Percentiles rank a stretch among this genome's conserved stretches.
phyloP scores from a whole-genome alignment of 1,140 invertebrate genomes.

The Halyomorpha halys region DNA sequence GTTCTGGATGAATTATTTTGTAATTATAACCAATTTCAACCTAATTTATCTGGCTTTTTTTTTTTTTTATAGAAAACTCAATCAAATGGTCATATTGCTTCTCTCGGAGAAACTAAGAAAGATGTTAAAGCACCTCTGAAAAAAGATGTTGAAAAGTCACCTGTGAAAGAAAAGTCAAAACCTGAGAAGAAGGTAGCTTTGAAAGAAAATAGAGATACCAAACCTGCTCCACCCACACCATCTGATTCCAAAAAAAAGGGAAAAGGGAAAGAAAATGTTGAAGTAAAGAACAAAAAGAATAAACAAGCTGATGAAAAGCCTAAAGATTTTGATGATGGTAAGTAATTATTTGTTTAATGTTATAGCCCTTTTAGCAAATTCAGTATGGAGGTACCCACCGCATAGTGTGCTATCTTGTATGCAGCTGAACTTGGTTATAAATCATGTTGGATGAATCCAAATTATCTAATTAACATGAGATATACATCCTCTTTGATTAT shows the following conservation, averaged over 20 bases:
- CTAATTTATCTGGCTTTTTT: neutral
- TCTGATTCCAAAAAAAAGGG: slow-evolving; percentile 41
- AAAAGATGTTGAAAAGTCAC: slow-evolving; percentile 35
- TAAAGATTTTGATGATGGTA: slow-evolving; percentile 58
- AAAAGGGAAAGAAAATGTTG: slow-evolving; percentile 33
- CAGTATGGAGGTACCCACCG: too few relatives aligned
- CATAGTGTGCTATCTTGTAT: too few relatives aligned
- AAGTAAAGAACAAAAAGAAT: slow-evolving; percentile 41
- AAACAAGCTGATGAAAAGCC: slow-evolving; percentile 50
- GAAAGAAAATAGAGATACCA: slow-evolving; percentile 35
- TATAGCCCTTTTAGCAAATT: too few relatives aligned
- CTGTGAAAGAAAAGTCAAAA: slow-evolving; percentile 31
- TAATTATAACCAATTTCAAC: neutral
- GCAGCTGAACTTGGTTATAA: too few relatives aligned
- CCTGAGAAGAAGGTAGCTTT: slow-evolving; percentile 24
- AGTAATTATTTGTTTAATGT: too few relatives aligned
- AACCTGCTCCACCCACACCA: slow-evolving; percentile 26
- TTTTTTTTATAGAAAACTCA: slow-evolving; percentile 38
- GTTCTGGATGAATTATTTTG: neutral
- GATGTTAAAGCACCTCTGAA: slow-evolving; percentile 23
- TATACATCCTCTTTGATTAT: too few relatives aligned
- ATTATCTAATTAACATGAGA: too few relatives aligned
- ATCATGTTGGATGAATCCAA: too few relatives aligned
- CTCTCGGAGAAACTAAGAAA: slow-evolving; percentile 29
- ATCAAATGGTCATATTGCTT: slow-evolving; percentile 39